Evolutionary conservation across 2,797 vertebrate species (phyloP), one percentile per base, ranked within the genome.

Genomic region (Squalus acanthias): DNA sequence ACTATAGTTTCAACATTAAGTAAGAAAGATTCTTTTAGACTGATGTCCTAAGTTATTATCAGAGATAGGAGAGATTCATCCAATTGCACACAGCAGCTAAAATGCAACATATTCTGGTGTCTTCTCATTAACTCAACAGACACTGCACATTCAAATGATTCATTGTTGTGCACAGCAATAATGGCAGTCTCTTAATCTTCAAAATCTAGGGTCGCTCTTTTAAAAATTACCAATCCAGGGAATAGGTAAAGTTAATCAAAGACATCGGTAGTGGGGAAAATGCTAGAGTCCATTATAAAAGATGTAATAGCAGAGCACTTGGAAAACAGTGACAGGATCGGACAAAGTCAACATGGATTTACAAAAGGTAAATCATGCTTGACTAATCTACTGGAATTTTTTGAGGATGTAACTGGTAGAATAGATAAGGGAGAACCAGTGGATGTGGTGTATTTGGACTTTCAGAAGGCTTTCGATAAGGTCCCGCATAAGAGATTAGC

Each of bases 111-210:
- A 91, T 91, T 17, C 57, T 91, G 24, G 26, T 91, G 12, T 63
- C 79, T 85, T 85, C 88, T 91, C 57, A 91, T 65, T 91, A 91
- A 91, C 57, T 91, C 57, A 82, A 85, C 39, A 91, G 88, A 94
- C 91, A 26, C 20, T 46, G n/a, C 65, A 39, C 63, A 69, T 94
- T 46, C 65, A 6, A 57, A 46, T 69, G 33, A 91, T 91, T 91
- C 57, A 63, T 94, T 94, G 63, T 39, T 39, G 65, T 67, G 29
- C n/a, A 46, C 91, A 94, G 63, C 60, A 94, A 46, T 69, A 46
- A 69, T 69, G n/a, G 65, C 65, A 94, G 91, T 20, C 65, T 46
- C 63, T 94, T 69, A 39, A 94, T 94, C 91, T 24, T 94, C 60
- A 94, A 94, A 46, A 65, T 94, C 63, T 69, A 39, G 15, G 33